Base-by-base conservation (phyloP, 2,113 vertebrate species). In the Bostrychus sinensis region DNA sequence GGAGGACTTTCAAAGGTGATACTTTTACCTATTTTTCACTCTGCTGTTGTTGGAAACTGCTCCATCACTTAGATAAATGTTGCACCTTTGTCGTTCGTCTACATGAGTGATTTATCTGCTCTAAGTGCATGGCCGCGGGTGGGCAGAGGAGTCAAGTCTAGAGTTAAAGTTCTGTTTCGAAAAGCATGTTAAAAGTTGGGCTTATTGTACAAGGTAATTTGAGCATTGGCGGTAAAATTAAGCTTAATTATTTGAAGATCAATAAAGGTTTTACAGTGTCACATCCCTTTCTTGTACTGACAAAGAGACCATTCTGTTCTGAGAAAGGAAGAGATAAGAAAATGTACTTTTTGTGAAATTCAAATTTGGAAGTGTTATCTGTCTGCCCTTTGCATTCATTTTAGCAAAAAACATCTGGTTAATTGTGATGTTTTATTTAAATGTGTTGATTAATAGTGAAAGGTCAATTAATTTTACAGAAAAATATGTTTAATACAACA, bases 1-100 rank as follows among this genome's bases (percentile, higher is more conserved):
- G 94, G 96, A 71, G 95, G 93, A 38, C 91, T 97, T 62, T 94
- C 93, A 0, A 95, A 97, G 94, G 96, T 95, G 88, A 94, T 93
- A 22, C 30, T 42, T 38, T 43, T 0, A 50, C 20, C 23, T 39
- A 32, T 56, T 51, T 3, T 23, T 25, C 43, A 14, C 53, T 19
- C 7, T 20, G 32, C n/a, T 51, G 4, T 39, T 53, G 32, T 34
- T 14, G 20, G 5, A 17, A 5, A 54, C 46, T 38, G 4, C 41
- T 50, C 19, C 19, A 0, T 34, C 41, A 28, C 28, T 4, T 38
- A 14, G 13, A 6, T 20, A 2, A 25, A 37, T 34, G 4, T 2
- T 17, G 22, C 34, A 11, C 28, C 41, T 51, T 36, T 59, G 20
- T 23, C 16, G 34, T 58, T 69, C 28, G 3, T 3, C 41, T 46